These are phyloP conservation scores for Eurystomus gularis DNA, from an alignment of 2,113 vertebrate species.

Conservation along the genomic window DNA sequence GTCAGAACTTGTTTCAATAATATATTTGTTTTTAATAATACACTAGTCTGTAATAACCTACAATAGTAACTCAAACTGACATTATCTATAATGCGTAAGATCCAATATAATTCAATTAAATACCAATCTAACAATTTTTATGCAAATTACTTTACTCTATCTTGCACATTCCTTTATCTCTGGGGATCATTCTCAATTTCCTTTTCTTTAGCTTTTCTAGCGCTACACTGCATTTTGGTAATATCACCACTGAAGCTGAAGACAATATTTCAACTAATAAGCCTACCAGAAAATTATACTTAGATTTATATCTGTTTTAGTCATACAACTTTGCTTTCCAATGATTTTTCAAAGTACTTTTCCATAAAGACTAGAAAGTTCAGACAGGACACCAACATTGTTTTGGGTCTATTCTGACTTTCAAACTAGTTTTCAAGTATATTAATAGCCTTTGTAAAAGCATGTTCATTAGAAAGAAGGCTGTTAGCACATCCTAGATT, in stretches of 20 bases:
- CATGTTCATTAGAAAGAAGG: slow-evolving; percentile 5
- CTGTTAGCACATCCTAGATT: not conserved
- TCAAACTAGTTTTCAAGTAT: not conserved
- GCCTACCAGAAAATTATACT: slow-evolving; percentile 55
- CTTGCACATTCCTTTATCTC: slow-evolving; percentile 29
- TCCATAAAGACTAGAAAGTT: not conserved
- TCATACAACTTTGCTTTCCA: slow-evolving; percentile 35
- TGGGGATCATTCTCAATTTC: slow-evolving; percentile 47
- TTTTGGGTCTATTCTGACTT: not conserved
- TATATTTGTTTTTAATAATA: slow-evolving; percentile 19
- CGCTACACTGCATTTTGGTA: slow-evolving; percentile 18
- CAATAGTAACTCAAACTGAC: slow-evolving; percentile 8
- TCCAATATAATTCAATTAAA: slow-evolving; percentile 52
- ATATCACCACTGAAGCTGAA: slow-evolving; percentile 38
- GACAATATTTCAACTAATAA: slow-evolving; percentile 49
- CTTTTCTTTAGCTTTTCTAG: slow-evolving; percentile 34
- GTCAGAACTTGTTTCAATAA: slow-evolving; percentile 9
- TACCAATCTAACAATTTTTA: slow-evolving; percentile 15
- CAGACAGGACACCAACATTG: not conserved
- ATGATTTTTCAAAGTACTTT: slow-evolving; percentile 22
- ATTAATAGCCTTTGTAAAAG: slow-evolving; percentile 22
- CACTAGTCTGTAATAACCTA: not conserved
- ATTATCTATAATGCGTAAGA: not conserved
- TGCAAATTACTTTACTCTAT: slow-evolving; percentile 42
- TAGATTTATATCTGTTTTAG: slow-evolving; percentile 43